These are phyloP conservation scores for Elaeidobius kamerunicus DNA, from an alignment of 2,888 invertebrate species.

Conservation along the genomic window DNA sequence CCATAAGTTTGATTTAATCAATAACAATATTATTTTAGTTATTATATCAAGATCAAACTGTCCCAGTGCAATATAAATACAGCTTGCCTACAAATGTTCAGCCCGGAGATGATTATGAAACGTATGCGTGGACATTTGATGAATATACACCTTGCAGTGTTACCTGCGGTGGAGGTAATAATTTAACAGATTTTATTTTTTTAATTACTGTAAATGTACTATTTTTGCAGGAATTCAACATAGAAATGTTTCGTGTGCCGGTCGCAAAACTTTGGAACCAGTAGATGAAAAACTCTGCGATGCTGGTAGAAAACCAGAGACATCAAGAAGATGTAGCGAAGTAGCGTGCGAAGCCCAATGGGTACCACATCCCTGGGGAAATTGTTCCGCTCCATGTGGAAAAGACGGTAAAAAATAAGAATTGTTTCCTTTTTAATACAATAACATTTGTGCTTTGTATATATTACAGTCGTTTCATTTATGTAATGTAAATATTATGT, in stretches of 20 bases:
- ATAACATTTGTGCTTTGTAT: too few relatives aligned
- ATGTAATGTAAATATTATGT: too few relatives aligned
- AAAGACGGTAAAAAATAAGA: conserved; percentile 39
- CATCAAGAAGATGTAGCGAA: conserved; percentile 68
- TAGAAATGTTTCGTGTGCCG: conserved; percentile 77
- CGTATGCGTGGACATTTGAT: conserved; percentile 80
- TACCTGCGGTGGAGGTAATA: conserved; percentile 85
- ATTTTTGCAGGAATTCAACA: conserved; percentile 62
- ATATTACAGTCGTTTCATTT: too few relatives aligned
- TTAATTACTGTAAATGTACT: background rate
- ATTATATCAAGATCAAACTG: conserved; percentile 57
- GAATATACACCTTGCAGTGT: conserved; percentile 78
- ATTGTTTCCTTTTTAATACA: too few relatives aligned
- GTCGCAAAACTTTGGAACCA: conserved; percentile 65
- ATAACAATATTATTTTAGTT: conserved; percentile 24
- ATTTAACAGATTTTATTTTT: background rate
- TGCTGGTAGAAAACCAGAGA: conserved; percentile 66
- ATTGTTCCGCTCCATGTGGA: conserved; percentile 82
- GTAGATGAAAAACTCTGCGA: conserved; percentile 81
- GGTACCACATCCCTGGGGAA: conserved; percentile 74
- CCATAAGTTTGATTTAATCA: conserved; percentile 1
- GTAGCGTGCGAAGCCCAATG: conserved; percentile 79
- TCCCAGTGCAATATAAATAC: conserved; percentile 87
- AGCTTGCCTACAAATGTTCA: conserved; percentile 75
- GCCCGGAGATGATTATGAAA: conserved; percentile 63